These are phyloP conservation scores for Drosophila siamana DNA, from an alignment of 2,888 invertebrate species.

Conservation along the genomic window DNA sequence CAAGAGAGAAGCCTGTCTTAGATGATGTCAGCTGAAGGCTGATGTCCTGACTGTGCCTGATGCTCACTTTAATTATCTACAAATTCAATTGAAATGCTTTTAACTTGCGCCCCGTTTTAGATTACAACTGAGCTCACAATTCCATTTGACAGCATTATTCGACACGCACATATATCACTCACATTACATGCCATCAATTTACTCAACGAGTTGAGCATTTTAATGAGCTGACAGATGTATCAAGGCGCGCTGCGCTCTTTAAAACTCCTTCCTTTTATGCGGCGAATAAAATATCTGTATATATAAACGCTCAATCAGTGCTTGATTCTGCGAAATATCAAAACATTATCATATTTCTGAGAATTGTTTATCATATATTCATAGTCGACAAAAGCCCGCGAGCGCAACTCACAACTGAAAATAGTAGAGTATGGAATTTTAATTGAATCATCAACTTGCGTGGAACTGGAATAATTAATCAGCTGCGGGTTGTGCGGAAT, in stretches of 20 bases:
- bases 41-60: constrained; percentile 4
- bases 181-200: constrained; percentile 13
- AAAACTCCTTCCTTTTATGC: no score
- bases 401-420: not conserved
- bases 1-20: constrained; percentile 22
- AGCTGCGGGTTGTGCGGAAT: not conserved
- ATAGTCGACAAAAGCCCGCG: not conserved
- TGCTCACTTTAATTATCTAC: constrained; percentile 44
- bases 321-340: not conserved
- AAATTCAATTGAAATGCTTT: constrained; percentile 47
- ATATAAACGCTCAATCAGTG: not conserved
- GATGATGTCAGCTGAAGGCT: constrained; percentile 19
- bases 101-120: constrained; percentile 10
- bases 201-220: constrained; percentile 16
- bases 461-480: not conserved
- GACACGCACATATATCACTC: not conserved
- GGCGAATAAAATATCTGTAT: no score
- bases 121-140: constrained; percentile 9
- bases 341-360: not conserved
- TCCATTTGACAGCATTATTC: constrained; percentile 26
- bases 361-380: not conserved
- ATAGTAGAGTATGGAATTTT: not conserved
- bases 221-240: constrained; percentile 4
- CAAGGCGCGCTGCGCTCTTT: no score
- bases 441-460: not conserved